These are phyloP conservation scores for Lepidochitona cinerea DNA, from an alignment of 2,888 invertebrate genomes.

Conservation along the genomic window DNA sequence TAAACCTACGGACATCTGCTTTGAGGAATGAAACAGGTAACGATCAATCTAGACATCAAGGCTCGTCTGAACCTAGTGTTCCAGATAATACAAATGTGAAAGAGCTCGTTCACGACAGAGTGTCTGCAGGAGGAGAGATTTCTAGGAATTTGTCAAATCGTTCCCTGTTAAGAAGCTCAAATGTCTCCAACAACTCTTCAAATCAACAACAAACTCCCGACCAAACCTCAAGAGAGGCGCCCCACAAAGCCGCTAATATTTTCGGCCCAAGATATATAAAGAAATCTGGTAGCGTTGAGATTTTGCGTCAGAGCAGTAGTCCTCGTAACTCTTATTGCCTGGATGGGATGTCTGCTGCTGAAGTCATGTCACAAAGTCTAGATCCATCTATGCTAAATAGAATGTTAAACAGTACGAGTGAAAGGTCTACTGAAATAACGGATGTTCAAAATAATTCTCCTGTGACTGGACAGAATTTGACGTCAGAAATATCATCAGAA, in stretches of 20 bases:
- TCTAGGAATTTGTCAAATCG: neutral
- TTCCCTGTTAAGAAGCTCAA: neutral
- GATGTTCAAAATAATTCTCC: neutral
- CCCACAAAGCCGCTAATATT: neutral
- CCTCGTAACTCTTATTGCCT: constrained; percentile 13
- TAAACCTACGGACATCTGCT: too few relatives aligned
- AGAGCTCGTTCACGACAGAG: neutral
- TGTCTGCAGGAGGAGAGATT: neutral
- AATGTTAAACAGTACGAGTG: neutral
- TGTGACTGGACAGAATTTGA: neutral
- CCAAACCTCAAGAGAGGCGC: neutral
- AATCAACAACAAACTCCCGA: neutral
- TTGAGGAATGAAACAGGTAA: neutral
- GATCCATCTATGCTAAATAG: neutral
- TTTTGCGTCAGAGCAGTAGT: constrained; percentile 14
- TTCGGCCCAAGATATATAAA: constrained; percentile 14
- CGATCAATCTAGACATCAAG: neutral
- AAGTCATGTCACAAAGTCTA: neutral
- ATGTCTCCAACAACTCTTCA: neutral
- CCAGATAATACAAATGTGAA: neutral
- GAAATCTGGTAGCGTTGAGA: constrained; percentile 16
- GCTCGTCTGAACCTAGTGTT: neutral
- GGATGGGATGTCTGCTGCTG: neutral
- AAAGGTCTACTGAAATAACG: too few relatives aligned
- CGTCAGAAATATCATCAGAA: neutral